phyloP scores from a whole-genome alignment of 2,113 vertebrate genomes.

The Hiodon tergisus region DNA sequence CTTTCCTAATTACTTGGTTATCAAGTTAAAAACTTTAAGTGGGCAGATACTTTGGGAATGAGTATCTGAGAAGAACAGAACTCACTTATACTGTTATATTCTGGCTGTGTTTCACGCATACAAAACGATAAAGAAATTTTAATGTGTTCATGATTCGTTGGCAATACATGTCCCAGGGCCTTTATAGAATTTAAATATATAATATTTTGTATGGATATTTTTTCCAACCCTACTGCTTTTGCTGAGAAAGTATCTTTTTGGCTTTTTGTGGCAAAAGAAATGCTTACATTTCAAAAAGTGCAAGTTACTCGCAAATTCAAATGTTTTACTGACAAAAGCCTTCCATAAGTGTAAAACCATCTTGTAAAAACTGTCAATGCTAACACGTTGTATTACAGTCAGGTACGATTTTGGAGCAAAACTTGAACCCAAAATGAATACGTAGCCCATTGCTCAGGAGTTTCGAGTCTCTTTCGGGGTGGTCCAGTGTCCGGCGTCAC shows the following conservation, averaged over 20 bases:
- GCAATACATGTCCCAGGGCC: no score
- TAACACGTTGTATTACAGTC: neutral
- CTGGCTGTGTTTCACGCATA: no score
- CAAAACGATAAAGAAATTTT: no score
- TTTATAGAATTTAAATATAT: neutral
- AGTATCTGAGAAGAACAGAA: no score
- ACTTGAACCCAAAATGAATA: neutral
- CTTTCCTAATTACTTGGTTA: no score
- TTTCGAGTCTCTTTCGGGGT: no score
- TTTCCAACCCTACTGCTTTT: neutral
- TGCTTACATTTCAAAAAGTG: conserved; percentile 11
- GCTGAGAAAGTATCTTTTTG: neutral
- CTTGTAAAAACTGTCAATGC: neutral
- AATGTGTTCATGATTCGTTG: no score
- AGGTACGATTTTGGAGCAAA: neutral
- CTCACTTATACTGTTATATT: no score
- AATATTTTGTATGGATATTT: neutral
- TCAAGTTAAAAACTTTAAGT: no score
- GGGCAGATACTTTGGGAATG: no score
- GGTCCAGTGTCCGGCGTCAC: no score
- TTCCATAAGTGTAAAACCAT: neutral
- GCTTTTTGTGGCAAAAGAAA: neutral
- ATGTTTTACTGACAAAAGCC: neutral
- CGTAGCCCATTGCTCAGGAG: no score
- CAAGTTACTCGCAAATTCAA: neutral